Percentiles rank a stretch among this genome's conserved stretches.
phyloP scores from a whole-genome alignment of 2,797 vertebrate genomes.

The Sylvilagus floridanus region DNA sequence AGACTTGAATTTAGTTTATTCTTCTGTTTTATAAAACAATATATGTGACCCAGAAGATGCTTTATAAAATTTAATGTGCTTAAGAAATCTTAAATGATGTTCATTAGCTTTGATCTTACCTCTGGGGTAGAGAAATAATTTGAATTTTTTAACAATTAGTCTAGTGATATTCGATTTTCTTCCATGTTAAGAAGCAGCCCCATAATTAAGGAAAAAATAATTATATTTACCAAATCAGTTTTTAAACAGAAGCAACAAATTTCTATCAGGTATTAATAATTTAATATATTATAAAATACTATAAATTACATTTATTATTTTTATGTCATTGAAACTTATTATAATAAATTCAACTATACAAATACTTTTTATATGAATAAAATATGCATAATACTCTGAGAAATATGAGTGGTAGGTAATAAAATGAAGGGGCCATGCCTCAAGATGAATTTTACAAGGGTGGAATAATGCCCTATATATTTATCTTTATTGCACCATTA shows the following conservation, averaged over 20 bases:
- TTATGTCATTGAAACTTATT: not conserved
- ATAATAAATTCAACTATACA: not conserved
- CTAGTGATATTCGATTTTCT: not conserved
- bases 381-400: not conserved
- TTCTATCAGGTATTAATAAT: not conserved
- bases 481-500: not conserved
- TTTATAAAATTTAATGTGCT: constrained; percentile 64
- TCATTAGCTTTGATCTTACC: constrained; percentile 64
- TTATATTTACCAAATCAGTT: constrained; percentile 42
- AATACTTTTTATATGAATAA: not conserved
- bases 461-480: not conserved
- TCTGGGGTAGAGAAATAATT: not conserved
- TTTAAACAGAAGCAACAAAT: not conserved
- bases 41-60: constrained; percentile 4
- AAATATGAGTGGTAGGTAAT: not conserved
- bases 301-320: not conserved
- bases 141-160: constrained; percentile 33
- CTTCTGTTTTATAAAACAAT: not conserved
- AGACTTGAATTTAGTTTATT: constrained; percentile 56
- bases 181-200: not conserved
- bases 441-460: constrained; percentile 44
- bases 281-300: not conserved
- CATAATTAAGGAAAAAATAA: constrained; percentile 24
- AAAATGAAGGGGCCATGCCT: not conserved
- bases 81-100: constrained; percentile 45